Percentiles rank a stretch among this genome's conserved stretches.
Evolutionary conservation across 2,797 vertebrate genomes (phyloP).

Genomic region (Rhinatrema bivittatum): DNA sequence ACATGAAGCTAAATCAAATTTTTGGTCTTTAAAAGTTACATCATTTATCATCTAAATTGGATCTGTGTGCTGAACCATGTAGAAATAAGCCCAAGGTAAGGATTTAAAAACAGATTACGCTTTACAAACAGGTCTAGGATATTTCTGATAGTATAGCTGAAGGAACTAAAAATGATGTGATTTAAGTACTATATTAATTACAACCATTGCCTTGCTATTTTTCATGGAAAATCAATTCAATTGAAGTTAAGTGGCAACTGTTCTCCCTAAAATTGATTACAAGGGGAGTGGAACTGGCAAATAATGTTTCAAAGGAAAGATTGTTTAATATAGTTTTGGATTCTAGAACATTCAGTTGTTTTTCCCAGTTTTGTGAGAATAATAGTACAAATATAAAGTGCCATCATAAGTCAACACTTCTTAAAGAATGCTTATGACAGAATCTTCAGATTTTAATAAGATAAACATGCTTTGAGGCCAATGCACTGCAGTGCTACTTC

Average conservation of each 20-base stretch:
- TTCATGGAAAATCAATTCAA: conserved; percentile 3
- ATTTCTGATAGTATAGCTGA: too few relatives aligned
- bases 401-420: neutral
- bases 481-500: too few relatives aligned
- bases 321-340: neutral
- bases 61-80: too few relatives aligned
- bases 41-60: too few relatives aligned
- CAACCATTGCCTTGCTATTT: neutral
- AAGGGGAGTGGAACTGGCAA: neutral
- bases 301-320: neutral
- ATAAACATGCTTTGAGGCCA: neutral
- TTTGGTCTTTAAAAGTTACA: too few relatives aligned
- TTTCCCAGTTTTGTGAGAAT: neutral
- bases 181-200: neutral
- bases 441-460: neutral
- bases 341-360: neutral
- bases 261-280: neutral
- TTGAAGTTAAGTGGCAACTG: neutral
- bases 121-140: too few relatives aligned
- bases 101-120: too few relatives aligned
- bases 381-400: neutral
- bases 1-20: too few relatives aligned
- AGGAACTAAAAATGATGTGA: neutral
- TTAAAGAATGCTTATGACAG: neutral
- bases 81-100: too few relatives aligned